Percentiles rank a stretch among this genome's conserved stretches.
Conservation (phyloP, 2,888 invertebrate species). For the Rhamphomyia laevipes region DNA sequence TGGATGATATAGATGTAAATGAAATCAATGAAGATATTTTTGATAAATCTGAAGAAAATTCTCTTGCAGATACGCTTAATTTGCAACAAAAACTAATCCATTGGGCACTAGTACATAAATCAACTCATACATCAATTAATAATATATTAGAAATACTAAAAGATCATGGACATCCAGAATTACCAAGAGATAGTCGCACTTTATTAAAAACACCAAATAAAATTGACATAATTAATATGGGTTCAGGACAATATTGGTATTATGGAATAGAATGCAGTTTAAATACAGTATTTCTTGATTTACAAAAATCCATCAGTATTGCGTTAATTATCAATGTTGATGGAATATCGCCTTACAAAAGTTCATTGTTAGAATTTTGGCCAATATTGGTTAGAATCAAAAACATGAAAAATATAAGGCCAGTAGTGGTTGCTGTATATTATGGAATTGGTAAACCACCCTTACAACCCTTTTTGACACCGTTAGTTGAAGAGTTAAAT, state of each 20-base stretch:
- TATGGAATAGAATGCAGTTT: not conserved
- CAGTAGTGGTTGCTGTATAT: not conserved
- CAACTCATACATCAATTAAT: no score
- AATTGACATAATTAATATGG: not conserved
- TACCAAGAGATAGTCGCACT: conserved; percentile 2
- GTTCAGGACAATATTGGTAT: conserved; percentile 3
- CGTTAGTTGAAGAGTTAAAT: not conserved
- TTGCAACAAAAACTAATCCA: no score
- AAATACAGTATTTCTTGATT: not conserved
- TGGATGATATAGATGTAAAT: no score
- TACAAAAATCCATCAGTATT: not conserved
- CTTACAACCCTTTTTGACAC: not conserved
- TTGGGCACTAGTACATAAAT: no score
- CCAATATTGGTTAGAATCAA: not conserved
- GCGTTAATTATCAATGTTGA: not conserved
- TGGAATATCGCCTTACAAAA: not conserved
- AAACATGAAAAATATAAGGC: not conserved
- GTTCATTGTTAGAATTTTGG: not conserved
- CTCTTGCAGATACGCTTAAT: no score
- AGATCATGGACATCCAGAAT: no score
- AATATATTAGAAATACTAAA: no score
- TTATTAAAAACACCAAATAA: conserved; percentile 2
- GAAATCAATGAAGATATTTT: no score
- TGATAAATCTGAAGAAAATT: no score
- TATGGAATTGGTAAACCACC: not conserved